Conservation (phyloP, 2,113 vertebrate species). For the Bombycilla garrulus region DNA sequence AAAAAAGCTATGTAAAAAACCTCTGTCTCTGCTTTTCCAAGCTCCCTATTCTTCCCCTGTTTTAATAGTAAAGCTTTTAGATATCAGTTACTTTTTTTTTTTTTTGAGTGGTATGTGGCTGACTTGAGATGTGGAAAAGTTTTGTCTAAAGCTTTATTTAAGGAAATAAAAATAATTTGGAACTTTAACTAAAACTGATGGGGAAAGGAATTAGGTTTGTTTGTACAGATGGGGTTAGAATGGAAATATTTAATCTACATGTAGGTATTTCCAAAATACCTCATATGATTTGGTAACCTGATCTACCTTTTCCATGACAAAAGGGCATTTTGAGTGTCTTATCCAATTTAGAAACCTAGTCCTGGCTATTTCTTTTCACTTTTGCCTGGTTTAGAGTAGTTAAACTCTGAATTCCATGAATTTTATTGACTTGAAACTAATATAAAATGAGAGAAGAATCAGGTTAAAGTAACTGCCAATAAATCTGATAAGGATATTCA, state of each 20-base stretch:
- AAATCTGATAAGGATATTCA: background rate
- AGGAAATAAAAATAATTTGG: constrained; percentile 24
- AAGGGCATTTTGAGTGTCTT: background rate
- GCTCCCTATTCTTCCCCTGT: background rate
- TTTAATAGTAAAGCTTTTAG: background rate
- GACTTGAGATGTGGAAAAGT: constrained; percentile 33
- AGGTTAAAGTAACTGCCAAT: background rate
- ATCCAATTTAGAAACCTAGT: constrained; percentile 1
- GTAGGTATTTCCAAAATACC: background rate
- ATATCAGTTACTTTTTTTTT: background rate
- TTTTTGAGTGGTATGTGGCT: background rate
- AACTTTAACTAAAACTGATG: constrained; percentile 28
- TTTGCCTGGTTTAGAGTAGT: background rate
- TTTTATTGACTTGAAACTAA: background rate
- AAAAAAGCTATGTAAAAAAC: background rate
- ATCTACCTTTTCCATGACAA: background rate
- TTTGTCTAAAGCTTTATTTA: constrained; percentile 42
- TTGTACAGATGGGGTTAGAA: constrained; percentile 59
- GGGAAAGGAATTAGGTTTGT: constrained; percentile 27
- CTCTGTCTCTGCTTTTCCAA: background rate
- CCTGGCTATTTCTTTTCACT: constrained; percentile 4
- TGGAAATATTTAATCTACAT: constrained; percentile 49
- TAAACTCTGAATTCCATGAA: background rate
- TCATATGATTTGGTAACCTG: constrained; percentile 27
- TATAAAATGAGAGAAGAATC: background rate